A percentile compares a stretch with the other conserved stretches of the same genome.
Evolutionary conservation across 2,797 vertebrate genomes (phyloP).

Genomic region (Pterois miles): DNA sequence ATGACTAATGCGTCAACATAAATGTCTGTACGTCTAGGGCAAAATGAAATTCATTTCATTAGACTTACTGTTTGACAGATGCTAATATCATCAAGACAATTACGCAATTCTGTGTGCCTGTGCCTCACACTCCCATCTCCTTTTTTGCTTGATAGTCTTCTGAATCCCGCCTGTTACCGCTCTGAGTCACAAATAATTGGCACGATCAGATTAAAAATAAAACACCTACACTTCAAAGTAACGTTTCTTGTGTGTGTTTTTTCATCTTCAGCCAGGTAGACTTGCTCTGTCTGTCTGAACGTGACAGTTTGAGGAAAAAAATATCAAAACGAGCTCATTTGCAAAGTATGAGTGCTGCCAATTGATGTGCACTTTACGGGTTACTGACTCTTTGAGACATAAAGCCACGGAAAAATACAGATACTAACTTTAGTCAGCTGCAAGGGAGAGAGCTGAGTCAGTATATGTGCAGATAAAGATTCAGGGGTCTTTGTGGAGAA

Average conservation of each 20-base stretch:
- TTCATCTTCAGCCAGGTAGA: background rate
- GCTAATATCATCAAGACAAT: background rate
- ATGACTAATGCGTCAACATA: background rate
- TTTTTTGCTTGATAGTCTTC: background rate
- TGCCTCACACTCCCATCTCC: background rate
- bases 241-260: background rate
- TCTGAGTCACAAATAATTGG: slow-evolving; percentile 15
- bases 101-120: background rate
- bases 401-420: background rate
- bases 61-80: background rate
- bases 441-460: background rate
- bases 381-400: background rate
- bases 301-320: background rate
- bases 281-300: background rate
- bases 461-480: background rate
- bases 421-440: background rate
- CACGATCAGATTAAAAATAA: slow-evolving; percentile 13
- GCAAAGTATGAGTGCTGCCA: background rate
- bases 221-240: slow-evolving; percentile 18
- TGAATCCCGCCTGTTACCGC: background rate
- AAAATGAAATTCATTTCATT: background rate
- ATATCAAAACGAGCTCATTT: background rate
- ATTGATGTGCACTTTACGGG: background rate
- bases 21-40: background rate
- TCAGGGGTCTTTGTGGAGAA: background rate